Conservation (phyloP, 2,888 invertebrate species). For the Drosophila stalkeri region DNA sequence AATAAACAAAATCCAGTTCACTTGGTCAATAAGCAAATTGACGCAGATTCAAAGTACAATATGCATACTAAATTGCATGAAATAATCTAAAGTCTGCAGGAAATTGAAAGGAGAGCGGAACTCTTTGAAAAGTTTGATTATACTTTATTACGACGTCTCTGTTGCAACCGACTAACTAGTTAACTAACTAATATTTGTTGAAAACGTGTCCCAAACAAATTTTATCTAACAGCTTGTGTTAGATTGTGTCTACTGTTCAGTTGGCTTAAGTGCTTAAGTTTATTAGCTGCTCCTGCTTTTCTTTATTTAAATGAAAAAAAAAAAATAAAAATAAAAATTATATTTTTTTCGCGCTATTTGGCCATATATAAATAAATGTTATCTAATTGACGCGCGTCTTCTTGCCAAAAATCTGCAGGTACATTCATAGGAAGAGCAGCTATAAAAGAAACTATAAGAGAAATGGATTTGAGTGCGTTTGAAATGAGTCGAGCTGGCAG, state of each 20-base stretch:
- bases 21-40: slow-evolving; percentile 54
- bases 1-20: slow-evolving; percentile 2
- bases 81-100: slow-evolving; percentile 16
- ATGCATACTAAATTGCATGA: slow-evolving; percentile 10
- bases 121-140: slow-evolving; percentile 3
- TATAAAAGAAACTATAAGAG: not conserved
- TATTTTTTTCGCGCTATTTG: not conserved
- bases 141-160: not conserved
- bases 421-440: slow-evolving; percentile 4
- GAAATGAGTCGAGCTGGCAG: not conserved
- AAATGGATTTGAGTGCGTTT: not conserved
- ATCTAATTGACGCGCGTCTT: slow-evolving; percentile 52
- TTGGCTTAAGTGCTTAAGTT: slow-evolving; percentile 12
- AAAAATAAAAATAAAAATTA: not conserved
- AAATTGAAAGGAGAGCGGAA: slow-evolving; percentile 1
- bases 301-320: slow-evolving; percentile 2
- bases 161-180: not conserved
- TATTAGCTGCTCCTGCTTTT: not conserved
- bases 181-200: slow-evolving; percentile 9
- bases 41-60: slow-evolving; percentile 46
- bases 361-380: slow-evolving; percentile 17
- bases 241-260: slow-evolving; percentile 22
- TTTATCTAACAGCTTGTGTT: slow-evolving; percentile 2
- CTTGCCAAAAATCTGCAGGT: not conserved
- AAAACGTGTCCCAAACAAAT: slow-evolving; percentile 13